Conservation (phyloP, 2,888 invertebrate species). For the Bellardia bayeri region DNA sequence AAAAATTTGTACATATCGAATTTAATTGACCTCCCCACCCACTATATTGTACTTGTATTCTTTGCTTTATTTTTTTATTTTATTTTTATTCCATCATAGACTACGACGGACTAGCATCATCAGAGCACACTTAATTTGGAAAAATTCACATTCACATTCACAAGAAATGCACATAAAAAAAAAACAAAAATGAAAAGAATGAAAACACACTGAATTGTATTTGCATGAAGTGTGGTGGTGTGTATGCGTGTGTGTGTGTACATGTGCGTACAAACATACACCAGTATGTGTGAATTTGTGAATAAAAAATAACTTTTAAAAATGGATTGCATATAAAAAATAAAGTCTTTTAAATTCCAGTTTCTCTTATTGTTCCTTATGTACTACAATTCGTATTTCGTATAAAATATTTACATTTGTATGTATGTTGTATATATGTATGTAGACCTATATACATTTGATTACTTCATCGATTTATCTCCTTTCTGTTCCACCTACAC, state of each 20-base stretch:
- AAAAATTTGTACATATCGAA: constrained; percentile 50
- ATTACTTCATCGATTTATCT: constrained; percentile 52
- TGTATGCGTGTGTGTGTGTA: neutral
- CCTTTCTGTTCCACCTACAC: constrained; percentile 43
- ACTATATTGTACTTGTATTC: constrained; percentile 23
- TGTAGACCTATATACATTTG: neutral
- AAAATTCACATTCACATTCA: constrained; percentile 16
- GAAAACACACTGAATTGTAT: neutral
- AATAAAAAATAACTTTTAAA: constrained; percentile 5
- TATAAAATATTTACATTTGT: neutral
- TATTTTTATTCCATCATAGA: constrained; percentile 26
- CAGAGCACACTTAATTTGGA: constrained; percentile 19
- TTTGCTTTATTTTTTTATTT: constrained; percentile 13
- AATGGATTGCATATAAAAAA: neutral
- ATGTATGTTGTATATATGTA: constrained; percentile 1
- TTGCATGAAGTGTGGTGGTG: neutral
- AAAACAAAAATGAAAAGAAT: neutral
- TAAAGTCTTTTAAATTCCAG: constrained; percentile 14
- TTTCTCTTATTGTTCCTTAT: constrained; percentile 9
- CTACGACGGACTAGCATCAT: constrained; percentile 5
- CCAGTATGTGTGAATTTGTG: neutral
- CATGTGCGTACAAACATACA: too few species aligned
- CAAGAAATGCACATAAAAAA: neutral
- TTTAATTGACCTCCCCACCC: constrained; percentile 66
- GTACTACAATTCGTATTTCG: neutral